A percentile compares a stretch with the other conserved stretches of the same genome.
phyloP scores from a whole-genome alignment of 2,113 vertebrate genomes.

The Macrotus californicus region DNA sequence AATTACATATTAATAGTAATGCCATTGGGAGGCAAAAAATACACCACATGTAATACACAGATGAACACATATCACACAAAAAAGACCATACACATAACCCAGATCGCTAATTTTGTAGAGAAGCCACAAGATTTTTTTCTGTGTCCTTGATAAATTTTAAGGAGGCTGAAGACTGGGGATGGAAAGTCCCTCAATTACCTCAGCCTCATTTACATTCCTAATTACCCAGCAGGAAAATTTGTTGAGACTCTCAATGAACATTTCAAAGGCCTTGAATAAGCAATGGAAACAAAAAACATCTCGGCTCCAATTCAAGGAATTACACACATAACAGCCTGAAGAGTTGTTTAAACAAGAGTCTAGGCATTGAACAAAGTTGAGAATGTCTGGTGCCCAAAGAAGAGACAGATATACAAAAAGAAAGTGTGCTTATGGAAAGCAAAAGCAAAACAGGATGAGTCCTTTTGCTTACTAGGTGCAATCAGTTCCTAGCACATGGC shows the following conservation, averaged over 20 bases:
- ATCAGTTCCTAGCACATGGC: not conserved
- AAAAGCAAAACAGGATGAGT: not conserved
- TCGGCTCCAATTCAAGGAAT: not conserved
- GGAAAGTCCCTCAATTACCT: too few relatives aligned
- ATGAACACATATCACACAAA: not conserved
- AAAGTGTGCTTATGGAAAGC: not conserved
- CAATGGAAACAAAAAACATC: not conserved
- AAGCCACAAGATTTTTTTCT: not conserved
- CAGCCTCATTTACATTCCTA: too few relatives aligned
- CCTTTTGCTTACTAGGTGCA: not conserved
- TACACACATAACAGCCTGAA: not conserved
- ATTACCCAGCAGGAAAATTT: too few relatives aligned
- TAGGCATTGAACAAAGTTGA: not conserved
- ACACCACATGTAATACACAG: not conserved
- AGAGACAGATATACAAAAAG: not conserved
- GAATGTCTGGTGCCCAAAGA: not conserved
- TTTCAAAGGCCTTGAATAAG: not conserved
- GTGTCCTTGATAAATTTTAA: too few relatives aligned
- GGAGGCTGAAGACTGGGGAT: too few relatives aligned
- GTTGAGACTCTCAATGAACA: too few relatives aligned
- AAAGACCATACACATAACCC: not conserved
- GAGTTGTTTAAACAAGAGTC: not conserved
- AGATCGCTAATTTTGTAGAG: not conserved
- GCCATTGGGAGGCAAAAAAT: not conserved
- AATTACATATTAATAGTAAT: not conserved